Evolutionary conservation across 2,113 vertebrate species (phyloP).

Genomic region (Arothron firmamentum): DNA sequence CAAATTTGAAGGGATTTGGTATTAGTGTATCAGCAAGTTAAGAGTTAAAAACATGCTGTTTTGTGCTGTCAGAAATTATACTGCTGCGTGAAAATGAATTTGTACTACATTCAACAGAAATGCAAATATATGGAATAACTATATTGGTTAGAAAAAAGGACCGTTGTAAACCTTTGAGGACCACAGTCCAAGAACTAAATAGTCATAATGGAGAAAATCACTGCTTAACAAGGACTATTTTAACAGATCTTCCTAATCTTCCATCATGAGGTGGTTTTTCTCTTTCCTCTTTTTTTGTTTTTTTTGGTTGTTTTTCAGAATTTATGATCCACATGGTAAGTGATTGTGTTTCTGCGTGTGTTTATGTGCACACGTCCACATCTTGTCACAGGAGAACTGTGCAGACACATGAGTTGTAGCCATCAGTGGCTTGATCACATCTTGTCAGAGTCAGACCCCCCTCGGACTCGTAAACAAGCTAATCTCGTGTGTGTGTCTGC

Average conservation of each 20-base stretch:
- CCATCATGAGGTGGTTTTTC: background rate
- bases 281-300: background rate
- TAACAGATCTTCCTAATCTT: background rate
- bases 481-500: slow-evolving; percentile 50
- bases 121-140: background rate
- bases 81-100: too few relatives aligned
- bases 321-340: slow-evolving; percentile 18
- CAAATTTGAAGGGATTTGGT: too few relatives aligned
- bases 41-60: too few relatives aligned
- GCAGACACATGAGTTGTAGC: slow-evolving; percentile 65
- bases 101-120: too few relatives aligned
- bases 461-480: slow-evolving; percentile 68
- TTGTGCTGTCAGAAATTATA: too few relatives aligned
- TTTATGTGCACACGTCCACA: slow-evolving; percentile 5
- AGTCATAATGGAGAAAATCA: background rate
- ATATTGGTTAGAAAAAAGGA: background rate
- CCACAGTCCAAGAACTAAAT: too few relatives aligned
- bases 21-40: too few relatives aligned
- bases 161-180: too few relatives aligned
- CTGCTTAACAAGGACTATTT: background rate
- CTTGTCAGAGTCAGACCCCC: slow-evolving; percentile 62
- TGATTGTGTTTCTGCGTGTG: background rate
- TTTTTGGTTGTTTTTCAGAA: background rate
- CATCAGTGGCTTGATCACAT: slow-evolving; percentile 66
- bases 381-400: slow-evolving; percentile 50